These are phyloP conservation scores for Hermaeophaga mercurialis DNA, from an alignment of 2,888 invertebrate species.

Conservation along the genomic window DNA sequence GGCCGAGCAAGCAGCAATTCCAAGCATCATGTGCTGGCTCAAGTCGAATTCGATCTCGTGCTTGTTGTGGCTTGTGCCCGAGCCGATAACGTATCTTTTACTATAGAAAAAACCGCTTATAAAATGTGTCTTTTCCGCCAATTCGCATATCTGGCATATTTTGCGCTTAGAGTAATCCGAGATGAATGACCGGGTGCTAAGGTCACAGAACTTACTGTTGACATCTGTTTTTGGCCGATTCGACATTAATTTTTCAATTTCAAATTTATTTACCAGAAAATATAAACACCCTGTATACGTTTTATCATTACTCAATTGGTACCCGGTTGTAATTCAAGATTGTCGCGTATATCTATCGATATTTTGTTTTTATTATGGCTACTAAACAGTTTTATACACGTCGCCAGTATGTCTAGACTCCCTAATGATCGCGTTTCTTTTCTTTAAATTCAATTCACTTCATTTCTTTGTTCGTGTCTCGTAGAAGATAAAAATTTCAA, in stretches of 20 bases:
- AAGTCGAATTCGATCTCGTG: conserved; percentile 31
- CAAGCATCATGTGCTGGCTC: conserved; percentile 17
- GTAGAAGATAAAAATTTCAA: too few species aligned
- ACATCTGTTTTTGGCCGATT: too few species aligned
- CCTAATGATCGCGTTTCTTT: conserved; percentile 9
- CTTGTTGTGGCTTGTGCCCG: conserved; percentile 38
- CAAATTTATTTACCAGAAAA: too few species aligned
- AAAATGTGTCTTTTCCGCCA: background rate
- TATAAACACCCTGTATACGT: too few species aligned
- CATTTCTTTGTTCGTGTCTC: too few species aligned
- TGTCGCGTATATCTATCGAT: too few species aligned
- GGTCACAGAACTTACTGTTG: conserved; percentile 11
- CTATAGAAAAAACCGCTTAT: conserved; percentile 3
- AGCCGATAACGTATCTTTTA: conserved; percentile 28
- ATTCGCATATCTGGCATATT: conserved; percentile 1
- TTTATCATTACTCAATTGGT: too few species aligned
- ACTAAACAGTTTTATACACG: background rate
- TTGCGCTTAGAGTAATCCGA: conserved; percentile 9
- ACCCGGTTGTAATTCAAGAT: too few species aligned
- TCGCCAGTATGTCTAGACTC: conserved; percentile 6
- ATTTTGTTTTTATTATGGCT: background rate
- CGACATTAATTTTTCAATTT: too few species aligned
- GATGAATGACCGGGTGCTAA: conserved; percentile 9
- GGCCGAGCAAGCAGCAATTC: background rate
- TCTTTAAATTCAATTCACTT: too few species aligned